Base-by-base conservation (phyloP, 2,888 invertebrate genomes). In the Pammene fasciana region DNA sequence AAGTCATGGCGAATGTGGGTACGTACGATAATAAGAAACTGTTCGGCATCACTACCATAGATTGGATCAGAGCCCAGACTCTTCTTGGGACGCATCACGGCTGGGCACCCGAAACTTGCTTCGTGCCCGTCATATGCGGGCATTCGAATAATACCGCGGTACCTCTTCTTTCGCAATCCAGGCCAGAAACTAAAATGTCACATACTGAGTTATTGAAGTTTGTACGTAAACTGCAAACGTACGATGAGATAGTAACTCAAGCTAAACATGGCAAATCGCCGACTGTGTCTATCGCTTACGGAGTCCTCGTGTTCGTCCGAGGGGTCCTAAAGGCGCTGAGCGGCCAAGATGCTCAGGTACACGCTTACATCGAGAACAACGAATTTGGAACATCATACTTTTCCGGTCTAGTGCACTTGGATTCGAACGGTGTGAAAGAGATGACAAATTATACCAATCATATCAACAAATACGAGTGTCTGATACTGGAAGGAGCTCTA, bases 41-140 rank as follows among this genome's bases (percentile, higher is more conserved):
- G 26, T 96, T 97, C 81, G 97, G 97, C 8, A 94, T 97, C 5
- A 96, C 96, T 59, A 94, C 95, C 8, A 85, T 96, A 43, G 95
- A 97, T 83, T 89, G 94, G 38, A 94, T 97, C 34, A 93, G 97
- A 76, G 95, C 97, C 0, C 96, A 96, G 81, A 94, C 95, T n/a
- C 94, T 97, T 78, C 95, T 95, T 48, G 95, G 97, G 1, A 93
- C 94, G 73, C 92, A 94, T 14, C 85, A 95, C 82, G 94, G 94
- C 0, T 75, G 96, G 50, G 93, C 94, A 74, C 95, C 96, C 0
- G 89, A 93, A 72, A 91, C 94, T 72, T 95, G 96, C 11, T 86
- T 91, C 73, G 95, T 97, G 9, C 97, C 97, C 0, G 95, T 97
- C 0, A 91, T 95, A 62, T 97, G 97, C 43, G 97, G 97, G 0